Percentiles rank a stretch among this genome's conserved stretches.
Evolutionary conservation across 2,888 invertebrate genomes (phyloP).

Genomic region (Stegana nigrithorax): DNA sequence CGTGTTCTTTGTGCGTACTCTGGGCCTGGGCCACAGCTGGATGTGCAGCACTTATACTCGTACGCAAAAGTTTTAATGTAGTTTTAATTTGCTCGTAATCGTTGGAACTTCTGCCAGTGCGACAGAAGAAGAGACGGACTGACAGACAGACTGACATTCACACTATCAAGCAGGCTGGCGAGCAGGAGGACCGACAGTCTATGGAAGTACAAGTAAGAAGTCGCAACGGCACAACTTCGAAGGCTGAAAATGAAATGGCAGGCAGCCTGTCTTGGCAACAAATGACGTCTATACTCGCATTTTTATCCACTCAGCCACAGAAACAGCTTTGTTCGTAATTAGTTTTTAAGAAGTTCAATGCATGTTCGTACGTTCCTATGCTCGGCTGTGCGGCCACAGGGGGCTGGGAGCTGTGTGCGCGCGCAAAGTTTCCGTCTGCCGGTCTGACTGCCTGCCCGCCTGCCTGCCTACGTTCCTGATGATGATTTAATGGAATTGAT

Average conservation of each 20-base stretch:
- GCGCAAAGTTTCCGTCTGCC: conserved; percentile 35
- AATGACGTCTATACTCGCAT: conserved; percentile 9
- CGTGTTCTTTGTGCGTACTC: too few species aligned
- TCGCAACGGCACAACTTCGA: neutral
- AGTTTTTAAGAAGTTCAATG: conserved; percentile 51
- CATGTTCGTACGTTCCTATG: conserved; percentile 23
- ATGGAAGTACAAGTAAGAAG: conserved; percentile 2
- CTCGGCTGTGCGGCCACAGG: too few species aligned
- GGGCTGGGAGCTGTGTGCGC: conserved; percentile 13
- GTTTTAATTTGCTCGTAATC: conserved; percentile 60
- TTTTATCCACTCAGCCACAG: conserved; percentile 29
- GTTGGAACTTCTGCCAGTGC: conserved; percentile 39
- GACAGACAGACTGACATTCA: neutral
- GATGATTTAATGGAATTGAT: conserved; percentile 48
- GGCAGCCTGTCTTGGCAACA: conserved; percentile 2
- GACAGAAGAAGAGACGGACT: conserved; percentile 16
- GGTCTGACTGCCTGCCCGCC: neutral
- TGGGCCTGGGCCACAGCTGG: neutral
- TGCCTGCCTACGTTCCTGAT: too few species aligned
- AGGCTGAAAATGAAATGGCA: neutral
- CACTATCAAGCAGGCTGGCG: conserved; percentile 29
- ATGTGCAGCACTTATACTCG: conserved; percentile 25
- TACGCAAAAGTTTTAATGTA: conserved; percentile 56
- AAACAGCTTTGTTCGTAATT: conserved; percentile 52
- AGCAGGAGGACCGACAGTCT: neutral